A percentile compares a stretch with the other conserved stretches of the same genome.
Evolutionary conservation across 2,797 vertebrate genomes (phyloP).

Genomic region (Melanogrammus aeglefinus): DNA sequence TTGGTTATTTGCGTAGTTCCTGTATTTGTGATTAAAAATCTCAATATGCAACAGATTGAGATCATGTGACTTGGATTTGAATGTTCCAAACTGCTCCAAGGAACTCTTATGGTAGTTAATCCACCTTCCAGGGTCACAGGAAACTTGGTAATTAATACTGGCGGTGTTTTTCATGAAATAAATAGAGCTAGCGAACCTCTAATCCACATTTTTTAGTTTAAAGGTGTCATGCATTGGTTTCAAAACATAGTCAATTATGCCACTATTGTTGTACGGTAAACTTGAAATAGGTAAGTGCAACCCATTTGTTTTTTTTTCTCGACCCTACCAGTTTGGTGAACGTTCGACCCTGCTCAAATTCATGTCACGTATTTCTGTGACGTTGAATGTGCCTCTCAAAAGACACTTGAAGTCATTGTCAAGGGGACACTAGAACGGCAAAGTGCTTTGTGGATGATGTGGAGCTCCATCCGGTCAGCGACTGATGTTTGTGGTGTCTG

Average conservation of each 20-base stretch:
- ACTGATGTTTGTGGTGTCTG: too few species aligned
- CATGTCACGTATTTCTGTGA: too few species aligned
- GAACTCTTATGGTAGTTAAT: background rate
- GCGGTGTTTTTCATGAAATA: background rate
- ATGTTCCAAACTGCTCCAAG: background rate
- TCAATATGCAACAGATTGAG: background rate
- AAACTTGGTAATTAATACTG: background rate
- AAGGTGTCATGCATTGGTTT: background rate
- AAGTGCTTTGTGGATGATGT: too few species aligned
- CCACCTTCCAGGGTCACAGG: background rate
- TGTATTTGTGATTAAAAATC: background rate
- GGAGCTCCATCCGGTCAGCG: too few species aligned
- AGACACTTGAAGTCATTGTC: too few species aligned
- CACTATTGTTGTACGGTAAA: background rate
- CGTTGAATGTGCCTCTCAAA: too few species aligned
- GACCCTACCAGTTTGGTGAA: too few species aligned
- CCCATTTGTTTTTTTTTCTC: too few species aligned
- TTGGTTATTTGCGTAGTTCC: background rate
- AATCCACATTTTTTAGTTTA: background rate
- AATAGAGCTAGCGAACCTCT: background rate
- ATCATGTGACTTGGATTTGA: background rate
- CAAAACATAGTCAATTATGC: background rate
- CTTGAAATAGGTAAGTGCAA: background rate
- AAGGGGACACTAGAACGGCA: too few species aligned
- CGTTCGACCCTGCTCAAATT: too few species aligned